A percentile compares a stretch with the other conserved stretches of the same genome.
Conservation (phyloP, 37 sponge, comb jelly and placozoan species). For the Petrosia ficiformis region DNA sequence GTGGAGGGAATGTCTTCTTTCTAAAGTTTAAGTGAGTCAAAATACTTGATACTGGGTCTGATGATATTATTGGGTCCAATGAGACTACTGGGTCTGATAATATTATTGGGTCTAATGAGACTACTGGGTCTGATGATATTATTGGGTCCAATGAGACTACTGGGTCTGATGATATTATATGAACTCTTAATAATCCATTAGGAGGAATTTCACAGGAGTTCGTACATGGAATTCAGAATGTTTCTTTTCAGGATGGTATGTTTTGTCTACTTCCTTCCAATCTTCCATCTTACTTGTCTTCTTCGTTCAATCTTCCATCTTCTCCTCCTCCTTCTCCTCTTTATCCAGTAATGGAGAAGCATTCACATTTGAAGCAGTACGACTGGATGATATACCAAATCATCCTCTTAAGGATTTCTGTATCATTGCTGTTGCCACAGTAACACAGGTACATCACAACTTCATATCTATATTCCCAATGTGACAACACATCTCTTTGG, state of each 20-base stretch:
- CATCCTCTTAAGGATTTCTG: conserved; percentile 35
- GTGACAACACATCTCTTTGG: neutral
- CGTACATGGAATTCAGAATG: conserved; percentile 61
- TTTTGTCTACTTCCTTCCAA: neutral
- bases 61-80: too few species aligned
- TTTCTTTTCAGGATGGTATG: conserved; percentile 81
- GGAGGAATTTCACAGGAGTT: conserved; percentile 39
- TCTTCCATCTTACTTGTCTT: neutral
- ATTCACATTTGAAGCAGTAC: conserved; percentile 65
- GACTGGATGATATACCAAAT: conserved; percentile 34
- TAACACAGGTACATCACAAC: conserved; percentile 29
- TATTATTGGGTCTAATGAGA: too few species aligned
- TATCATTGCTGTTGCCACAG: conserved; percentile 63
- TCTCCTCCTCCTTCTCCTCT: neutral
- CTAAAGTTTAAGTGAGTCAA: conserved; percentile 47
- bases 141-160: too few species aligned
- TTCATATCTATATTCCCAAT: neutral
- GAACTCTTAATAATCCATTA: too few species aligned
- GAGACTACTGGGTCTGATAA: too few species aligned
- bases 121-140: too few species aligned
- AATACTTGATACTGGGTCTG: too few species aligned
- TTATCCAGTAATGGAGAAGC: conserved; percentile 83
- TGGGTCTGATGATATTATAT: too few species aligned
- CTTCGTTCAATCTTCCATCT: conserved; percentile 1
- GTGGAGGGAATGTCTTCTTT: conserved; percentile 56